Percentiles rank a stretch among this genome's conserved stretches.
Conservation (phyloP, 2,888 invertebrate species). For the Clivina fossor region DNA sequence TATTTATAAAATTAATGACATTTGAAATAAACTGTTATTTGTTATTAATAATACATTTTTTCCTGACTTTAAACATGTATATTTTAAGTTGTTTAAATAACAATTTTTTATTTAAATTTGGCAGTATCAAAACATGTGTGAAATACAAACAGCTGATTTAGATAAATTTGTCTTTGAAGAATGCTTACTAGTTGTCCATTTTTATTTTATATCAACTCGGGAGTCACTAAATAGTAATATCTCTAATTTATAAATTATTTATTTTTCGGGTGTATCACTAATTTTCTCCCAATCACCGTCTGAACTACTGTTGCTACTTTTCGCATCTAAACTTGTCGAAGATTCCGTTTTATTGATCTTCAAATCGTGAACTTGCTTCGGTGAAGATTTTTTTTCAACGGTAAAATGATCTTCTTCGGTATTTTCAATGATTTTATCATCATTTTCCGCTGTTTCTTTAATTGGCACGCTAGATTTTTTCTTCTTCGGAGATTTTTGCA, state of each 20-base stretch:
- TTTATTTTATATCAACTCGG: too few species aligned
- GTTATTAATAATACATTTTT: too few species aligned
- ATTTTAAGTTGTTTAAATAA: too few species aligned
- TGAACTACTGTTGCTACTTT: constrained; percentile 49
- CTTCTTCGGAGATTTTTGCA: constrained; percentile 30
- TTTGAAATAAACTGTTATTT: too few species aligned
- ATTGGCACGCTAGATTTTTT: constrained; percentile 21
- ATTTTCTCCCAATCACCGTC: constrained; percentile 56
- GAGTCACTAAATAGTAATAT: neutral
- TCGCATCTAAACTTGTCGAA: constrained; percentile 45
- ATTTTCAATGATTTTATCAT: constrained; percentile 34
- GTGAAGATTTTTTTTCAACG: constrained; percentile 33
- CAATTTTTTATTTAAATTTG: too few species aligned
- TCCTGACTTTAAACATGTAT: too few species aligned
- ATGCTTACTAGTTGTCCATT: too few species aligned
- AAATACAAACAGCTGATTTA: too few species aligned
- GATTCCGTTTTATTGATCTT: constrained; percentile 45
- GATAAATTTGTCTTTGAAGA: too few species aligned
- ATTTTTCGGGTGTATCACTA: constrained; percentile 47
- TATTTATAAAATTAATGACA: too few species aligned
- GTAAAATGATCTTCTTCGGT: constrained; percentile 42
- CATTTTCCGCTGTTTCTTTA: too few species aligned
- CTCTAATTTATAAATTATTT: constrained; percentile 15
- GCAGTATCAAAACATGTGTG: too few species aligned
- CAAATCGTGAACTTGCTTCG: constrained; percentile 35